Base-by-base conservation (phyloP, 2,797 vertebrate species). In the Chelmon rostratus region DNA sequence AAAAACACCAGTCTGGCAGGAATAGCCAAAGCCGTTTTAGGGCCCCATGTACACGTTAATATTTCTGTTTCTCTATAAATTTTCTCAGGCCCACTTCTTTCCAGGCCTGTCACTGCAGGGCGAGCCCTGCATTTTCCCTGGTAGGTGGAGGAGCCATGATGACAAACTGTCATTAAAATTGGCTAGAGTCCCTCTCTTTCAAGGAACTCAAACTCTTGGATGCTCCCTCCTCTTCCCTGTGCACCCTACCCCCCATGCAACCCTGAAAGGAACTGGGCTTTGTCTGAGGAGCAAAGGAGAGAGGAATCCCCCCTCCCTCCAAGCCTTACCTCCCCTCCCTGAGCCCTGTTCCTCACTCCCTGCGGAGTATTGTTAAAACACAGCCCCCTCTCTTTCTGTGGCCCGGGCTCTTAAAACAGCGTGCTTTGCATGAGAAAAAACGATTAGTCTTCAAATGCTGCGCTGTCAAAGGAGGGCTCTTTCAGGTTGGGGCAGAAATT, bases 361-460 rank as follows among this genome's bases (percentile, higher is more conserved):
- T 90, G 93, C 66, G 79, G 95, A 95, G 94, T 95, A 95, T 95
- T 96, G 94, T 96, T 96, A 93, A 95, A 95, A 95, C 91, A 94
- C 91, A 93, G 88, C 87, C 88, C 90, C 91, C 93, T 88, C 86
- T 83, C 89, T 84, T 85, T 88, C 86, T 65, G 72, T 25, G 81
- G 89, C 88, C 84, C 69, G 12, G 85, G 74, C 91, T 94, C 90
- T 94, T 95, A 95, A 95, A 95, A 93, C 93, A 94, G 91, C 89
- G 62, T 89, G 91, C 93, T 96, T 95, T 96, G 95, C 95, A 96
- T 96, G 91, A 96, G 93, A 96, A 96, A 95, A 95, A 94, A 93
- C 92, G 91, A 96, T 96, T 95, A 95, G 94, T 95, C 94, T 95
- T 96, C 93, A 94, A 94, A 95, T 95, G 93, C 90, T 87, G 82